A percentile compares a stretch with the other conserved stretches of the same genome.
These are phyloP conservation scores for Atlantisia rogersi DNA, from an alignment of 2,113 vertebrate species.

Conservation along the genomic window DNA sequence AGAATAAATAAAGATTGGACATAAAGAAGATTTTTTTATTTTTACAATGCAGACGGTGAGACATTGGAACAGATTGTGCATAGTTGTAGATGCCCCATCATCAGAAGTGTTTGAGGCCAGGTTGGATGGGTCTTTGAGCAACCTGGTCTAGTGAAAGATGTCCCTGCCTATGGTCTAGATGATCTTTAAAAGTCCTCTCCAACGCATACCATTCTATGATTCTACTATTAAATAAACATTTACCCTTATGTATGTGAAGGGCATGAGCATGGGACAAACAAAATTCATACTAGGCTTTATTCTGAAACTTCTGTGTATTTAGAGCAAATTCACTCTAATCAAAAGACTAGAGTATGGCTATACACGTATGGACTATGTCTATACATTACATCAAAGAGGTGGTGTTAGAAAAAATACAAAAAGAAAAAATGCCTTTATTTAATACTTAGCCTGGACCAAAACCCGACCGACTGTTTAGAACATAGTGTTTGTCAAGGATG, in stretches of 20 bases:
- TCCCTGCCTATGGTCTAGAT: not conserved
- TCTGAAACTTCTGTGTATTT: not conserved
- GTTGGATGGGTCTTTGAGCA: not conserved
- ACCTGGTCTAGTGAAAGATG: not conserved
- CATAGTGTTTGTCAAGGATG: not conserved
- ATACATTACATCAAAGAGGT: not conserved
- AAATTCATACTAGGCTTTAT: not conserved
- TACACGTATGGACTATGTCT: not conserved
- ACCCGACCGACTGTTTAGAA: not conserved
- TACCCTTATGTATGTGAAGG: not conserved
- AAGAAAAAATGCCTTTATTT: not conserved
- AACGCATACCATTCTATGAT: not conserved
- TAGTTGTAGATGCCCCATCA: not conserved
- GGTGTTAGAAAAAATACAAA: not conserved
- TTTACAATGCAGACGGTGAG: not conserved
- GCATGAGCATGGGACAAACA: not conserved
- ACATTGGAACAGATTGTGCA: not conserved
- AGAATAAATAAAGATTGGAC: not conserved
- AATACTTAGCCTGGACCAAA: not conserved
- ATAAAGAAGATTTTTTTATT: too few relatives aligned
- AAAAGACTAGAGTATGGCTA: not conserved
- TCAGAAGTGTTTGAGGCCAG: not conserved
- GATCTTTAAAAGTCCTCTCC: not conserved
- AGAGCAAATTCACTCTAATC: not conserved
- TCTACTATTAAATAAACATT: not conserved